Base-by-base conservation (phyloP, 2,888 invertebrate genomes). In the Stratiomys singularior region DNA sequence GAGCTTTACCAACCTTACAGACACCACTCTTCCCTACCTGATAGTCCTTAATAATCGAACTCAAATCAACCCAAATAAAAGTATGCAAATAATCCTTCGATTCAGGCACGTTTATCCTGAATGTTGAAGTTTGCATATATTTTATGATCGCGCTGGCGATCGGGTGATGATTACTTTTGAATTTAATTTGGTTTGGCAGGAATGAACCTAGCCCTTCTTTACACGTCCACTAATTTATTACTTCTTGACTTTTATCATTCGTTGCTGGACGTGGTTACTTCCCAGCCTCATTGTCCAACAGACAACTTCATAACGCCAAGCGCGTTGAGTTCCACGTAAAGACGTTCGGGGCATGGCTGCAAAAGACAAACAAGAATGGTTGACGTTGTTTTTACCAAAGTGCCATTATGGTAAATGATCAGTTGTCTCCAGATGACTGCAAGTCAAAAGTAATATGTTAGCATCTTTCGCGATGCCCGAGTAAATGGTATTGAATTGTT, bases 131-230 rank as follows among this genome's bases (percentile, higher is more conserved):
- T n/a, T 21, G 7, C 15, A 18, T 15, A 46, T 27, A 13, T 23
- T 28, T 74, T 11, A 23, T n/a, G 74, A 74, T 74, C 60, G 44
- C 37, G 28, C 37, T 58, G 60, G 37, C 23, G 30, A 60, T 58
- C 60, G 18, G 28, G 63, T 60, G 76, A 76, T 76, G 76, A 76
- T 76, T 64, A 64, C 64, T 64, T 76, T 76, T 27, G 47, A 64
- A 76, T 76, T 76, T 76, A 76, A 76, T 76, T 76, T 76, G 76
- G 64, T 64, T 76, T 76, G 76, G 76, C 76, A 63, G 76, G 28
- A 21, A 58, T 58, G 74, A 23, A 37, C 60, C 37, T 74, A 74
- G 74, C 58, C 71, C 47, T 23, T 15, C 11, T 52, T 15, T 9
- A 37, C 37, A 37, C 9, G 23, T 23, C 28, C 21, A 18, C 74